A percentile compares a stretch with the other conserved stretches of the same genome.
These are phyloP conservation scores for Lithobates sylvaticus DNA, from an alignment of 2,797 vertebrate species.

Conservation along the genomic window DNA sequence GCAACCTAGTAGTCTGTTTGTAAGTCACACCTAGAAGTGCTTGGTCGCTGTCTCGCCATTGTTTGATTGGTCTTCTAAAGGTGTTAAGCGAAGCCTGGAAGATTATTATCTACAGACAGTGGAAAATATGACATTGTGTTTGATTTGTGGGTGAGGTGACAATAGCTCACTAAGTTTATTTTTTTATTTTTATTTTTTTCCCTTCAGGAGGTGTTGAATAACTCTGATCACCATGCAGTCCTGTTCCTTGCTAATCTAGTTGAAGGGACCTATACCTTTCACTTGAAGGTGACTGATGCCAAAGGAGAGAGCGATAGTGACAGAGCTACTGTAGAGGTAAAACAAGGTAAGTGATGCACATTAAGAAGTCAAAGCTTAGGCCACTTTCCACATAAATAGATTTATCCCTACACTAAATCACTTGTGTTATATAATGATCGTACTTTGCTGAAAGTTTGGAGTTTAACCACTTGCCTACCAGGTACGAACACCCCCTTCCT, in stretches of 20 bases:
- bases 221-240: constrained; percentile 91
- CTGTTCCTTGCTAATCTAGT: constrained; percentile 94
- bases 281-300: constrained; percentile 90
- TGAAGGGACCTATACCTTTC: constrained; percentile 92
- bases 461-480: too few relatives aligned
- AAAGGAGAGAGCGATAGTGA: constrained; percentile 89
- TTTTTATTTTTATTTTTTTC: not conserved
- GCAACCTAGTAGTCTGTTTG: not conserved
- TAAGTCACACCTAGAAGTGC: constrained; percentile 8
- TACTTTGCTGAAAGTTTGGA: too few relatives aligned
- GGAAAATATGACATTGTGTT: constrained; percentile 25
- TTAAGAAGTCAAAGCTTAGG: not conserved
- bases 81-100: constrained; percentile 1
- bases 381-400: not conserved
- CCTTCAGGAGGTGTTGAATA: constrained; percentile 92
- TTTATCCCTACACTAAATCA: too few relatives aligned
- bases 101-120: not conserved
- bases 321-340: constrained; percentile 88
- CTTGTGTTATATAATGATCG: too few relatives aligned
- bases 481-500: too few relatives aligned
- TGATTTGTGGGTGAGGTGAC: not conserved
- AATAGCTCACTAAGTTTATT: not conserved
- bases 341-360: constrained; percentile 80
- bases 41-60: not conserved
- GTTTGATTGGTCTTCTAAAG: not conserved